Conservation (phyloP, 2,113 vertebrate species). For the Eclectus roratus region DNA sequence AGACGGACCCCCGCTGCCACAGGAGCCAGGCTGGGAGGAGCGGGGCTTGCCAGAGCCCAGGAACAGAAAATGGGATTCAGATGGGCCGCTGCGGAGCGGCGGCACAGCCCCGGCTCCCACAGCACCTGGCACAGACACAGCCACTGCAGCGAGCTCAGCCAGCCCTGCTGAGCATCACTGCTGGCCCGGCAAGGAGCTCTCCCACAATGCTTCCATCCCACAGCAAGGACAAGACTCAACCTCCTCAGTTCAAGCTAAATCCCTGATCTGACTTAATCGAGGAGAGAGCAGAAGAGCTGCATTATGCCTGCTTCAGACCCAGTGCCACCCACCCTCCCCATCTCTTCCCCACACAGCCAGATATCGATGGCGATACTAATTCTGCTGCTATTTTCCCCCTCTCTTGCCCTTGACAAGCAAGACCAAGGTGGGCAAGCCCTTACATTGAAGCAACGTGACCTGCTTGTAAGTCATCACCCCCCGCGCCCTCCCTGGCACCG, state of each 20-base stretch:
- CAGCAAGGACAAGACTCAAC: not conserved
- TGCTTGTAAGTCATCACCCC: not conserved
- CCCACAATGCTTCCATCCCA: not conserved
- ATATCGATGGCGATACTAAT: not conserved
- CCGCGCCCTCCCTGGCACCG: slow-evolving; percentile 12
- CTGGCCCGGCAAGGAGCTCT: not conserved
- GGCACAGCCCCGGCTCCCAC: rapidly evolving
- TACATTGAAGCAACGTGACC: not conserved
- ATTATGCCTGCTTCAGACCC: not conserved
- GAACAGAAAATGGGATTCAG: not conserved
- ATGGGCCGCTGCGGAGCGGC: not conserved
- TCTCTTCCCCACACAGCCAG: not conserved
- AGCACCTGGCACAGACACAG: not conserved
- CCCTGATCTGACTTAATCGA: not conserved
- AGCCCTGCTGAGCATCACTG: not conserved
- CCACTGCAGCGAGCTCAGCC: not conserved
- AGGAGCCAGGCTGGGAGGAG: not conserved
- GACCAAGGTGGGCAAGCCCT: not conserved
- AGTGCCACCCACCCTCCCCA: not conserved
- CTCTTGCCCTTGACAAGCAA: not conserved
- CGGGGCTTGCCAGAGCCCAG: not conserved
- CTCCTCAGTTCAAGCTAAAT: not conserved
- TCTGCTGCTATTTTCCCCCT: not conserved
- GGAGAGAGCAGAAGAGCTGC: not conserved
- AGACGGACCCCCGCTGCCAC: rapidly evolving